Evolutionary conservation across 2,888 invertebrate species (phyloP).

Genomic region (Strigamia transsilvanica): DNA sequence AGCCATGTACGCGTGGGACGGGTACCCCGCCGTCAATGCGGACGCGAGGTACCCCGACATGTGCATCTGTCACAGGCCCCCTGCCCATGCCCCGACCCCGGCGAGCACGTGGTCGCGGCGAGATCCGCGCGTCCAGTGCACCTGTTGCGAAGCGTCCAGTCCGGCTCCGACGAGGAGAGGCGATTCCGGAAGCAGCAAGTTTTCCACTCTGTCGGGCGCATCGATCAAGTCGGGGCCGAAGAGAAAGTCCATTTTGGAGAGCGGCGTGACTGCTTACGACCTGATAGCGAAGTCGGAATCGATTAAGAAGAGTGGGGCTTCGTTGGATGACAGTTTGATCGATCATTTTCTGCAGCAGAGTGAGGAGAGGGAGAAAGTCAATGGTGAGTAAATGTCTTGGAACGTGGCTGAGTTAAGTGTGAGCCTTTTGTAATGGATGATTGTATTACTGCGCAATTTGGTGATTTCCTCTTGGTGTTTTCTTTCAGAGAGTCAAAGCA

Average conservation of each 20-base stretch:
- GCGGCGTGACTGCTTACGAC: slow-evolving; percentile 55
- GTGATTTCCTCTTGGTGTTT: background rate
- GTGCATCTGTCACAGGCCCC: slow-evolving; percentile 1
- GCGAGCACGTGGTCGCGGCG: slow-evolving; percentile 11
- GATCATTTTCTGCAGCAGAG: background rate
- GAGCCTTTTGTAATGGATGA: background rate
- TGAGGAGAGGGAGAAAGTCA: background rate
- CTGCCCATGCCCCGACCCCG: background rate
- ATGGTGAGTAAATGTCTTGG: background rate
- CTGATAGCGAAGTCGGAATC: slow-evolving; percentile 48
- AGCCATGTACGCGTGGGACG: slow-evolving; percentile 50
- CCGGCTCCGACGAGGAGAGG: background rate
- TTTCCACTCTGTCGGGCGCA: slow-evolving; percentile 1
- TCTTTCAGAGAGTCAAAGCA: background rate
- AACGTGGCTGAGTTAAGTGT: background rate
- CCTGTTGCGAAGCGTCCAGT: slow-evolving; percentile 17
- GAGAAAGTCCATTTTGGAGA: slow-evolving; percentile 56
- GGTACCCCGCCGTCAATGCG: background rate
- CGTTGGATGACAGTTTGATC: slow-evolving; percentile 34
- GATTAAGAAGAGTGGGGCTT: background rate
- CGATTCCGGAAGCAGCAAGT: background rate
- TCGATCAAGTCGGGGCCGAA: background rate
- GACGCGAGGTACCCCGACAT: background rate
- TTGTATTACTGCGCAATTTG: background rate
- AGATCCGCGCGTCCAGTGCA: background rate